These are phyloP conservation scores for Drosophila basisetae DNA, from an alignment of 2,888 invertebrate genomes.

Conservation along the genomic window DNA sequence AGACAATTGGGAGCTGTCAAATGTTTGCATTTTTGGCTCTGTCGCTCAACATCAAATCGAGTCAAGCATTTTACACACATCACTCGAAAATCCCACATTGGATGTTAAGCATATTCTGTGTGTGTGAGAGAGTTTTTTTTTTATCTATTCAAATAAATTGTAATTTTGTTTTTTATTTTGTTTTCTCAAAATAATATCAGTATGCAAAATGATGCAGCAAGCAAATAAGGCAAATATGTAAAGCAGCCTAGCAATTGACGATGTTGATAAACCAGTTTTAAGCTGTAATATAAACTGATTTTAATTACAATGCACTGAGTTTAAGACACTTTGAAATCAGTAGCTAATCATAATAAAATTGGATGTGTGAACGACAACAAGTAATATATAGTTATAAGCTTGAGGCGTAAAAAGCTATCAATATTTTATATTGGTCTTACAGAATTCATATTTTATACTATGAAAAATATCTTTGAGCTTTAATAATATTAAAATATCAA, in stretches of 20 bases:
- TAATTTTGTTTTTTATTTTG: constrained; percentile 3
- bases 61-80: constrained; percentile 9
- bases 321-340: not conserved
- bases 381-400: not conserved
- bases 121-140: not conserved
- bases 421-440: not conserved
- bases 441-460: not conserved
- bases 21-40: constrained; percentile 10
- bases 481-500: not conserved
- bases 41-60: constrained; percentile 15
- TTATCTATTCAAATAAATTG: not conserved
- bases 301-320: not conserved
- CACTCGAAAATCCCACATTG: not conserved
- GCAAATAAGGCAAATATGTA: not conserved
- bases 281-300: not conserved
- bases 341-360: not conserved
- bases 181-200: not conserved
- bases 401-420: not conserved
- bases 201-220: not conserved
- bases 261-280: constrained; percentile 5
- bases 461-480: not conserved
- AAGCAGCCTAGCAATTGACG: not conserved
- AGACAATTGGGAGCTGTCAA: constrained; percentile 38
- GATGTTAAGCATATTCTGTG: not conserved
- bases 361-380: not conserved